Percentiles rank a stretch among this genome's conserved stretches.
These are phyloP conservation scores for Metopia argyrocephala DNA, from an alignment of 2,888 invertebrate genomes.

Conservation along the genomic window DNA sequence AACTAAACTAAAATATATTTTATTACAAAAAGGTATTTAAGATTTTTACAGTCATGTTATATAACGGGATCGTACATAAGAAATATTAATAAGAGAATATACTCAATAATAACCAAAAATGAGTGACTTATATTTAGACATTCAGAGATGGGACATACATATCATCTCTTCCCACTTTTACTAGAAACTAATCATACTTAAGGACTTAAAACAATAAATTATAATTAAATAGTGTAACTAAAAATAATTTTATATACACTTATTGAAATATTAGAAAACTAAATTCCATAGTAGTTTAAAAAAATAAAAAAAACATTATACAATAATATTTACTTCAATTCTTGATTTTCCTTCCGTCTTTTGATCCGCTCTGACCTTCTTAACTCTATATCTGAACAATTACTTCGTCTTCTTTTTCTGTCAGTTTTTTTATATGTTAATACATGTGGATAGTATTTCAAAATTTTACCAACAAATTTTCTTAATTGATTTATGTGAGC, in stretches of 20 bases:
- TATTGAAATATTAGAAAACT: neutral
- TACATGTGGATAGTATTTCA: neutral
- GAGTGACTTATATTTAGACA: too few species aligned
- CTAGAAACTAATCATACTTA: neutral
- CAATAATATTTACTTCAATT: neutral
- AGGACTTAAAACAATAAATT: neutral
- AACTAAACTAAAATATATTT: too few species aligned
- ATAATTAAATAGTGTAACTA: neutral
- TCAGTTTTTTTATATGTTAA: neutral
- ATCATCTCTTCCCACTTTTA: conserved; percentile 15
- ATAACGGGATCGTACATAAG: too few species aligned
- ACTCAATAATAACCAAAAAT: too few species aligned
- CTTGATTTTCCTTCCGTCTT: neutral
- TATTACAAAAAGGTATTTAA: too few species aligned
- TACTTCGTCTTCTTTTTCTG: neutral
- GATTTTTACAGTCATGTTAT: too few species aligned
- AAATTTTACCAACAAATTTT: conserved; percentile 17
- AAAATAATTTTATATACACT: neutral
- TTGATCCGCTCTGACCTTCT: conserved; percentile 22
- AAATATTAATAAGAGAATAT: too few species aligned
- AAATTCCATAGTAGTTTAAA: neutral
- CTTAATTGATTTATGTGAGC: conserved; percentile 14
- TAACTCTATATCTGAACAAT: neutral
- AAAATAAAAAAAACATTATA: neutral
- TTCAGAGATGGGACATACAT: too few species aligned